Base-by-base conservation (phyloP, 2,113 vertebrate species). In the Plotosus lineatus region DNA sequence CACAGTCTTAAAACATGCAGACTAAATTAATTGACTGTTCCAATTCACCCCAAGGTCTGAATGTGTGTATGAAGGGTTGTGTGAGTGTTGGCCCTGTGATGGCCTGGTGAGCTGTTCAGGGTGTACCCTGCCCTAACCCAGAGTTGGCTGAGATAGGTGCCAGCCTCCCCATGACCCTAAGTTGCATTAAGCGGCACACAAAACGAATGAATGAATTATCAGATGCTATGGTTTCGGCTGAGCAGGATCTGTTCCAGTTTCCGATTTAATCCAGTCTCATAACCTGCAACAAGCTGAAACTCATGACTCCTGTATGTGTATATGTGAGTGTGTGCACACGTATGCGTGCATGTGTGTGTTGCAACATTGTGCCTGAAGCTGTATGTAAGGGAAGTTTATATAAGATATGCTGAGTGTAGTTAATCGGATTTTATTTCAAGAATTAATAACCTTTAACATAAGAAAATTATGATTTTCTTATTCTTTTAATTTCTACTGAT, bases 381-480 rank as follows among this genome's bases (percentile, higher is more conserved):
- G 33, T 65, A 40, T 11, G 33, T 38, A 65, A 65, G 40, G 61
- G 61, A 65, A 65, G 61, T 65, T 65, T 65, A 65, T 40, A 65
- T 23, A 65, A 65, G 61, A 65, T 23, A 23, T 23, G 33, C 56
- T 60, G 56, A 33, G 28, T 33, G 58, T 8, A 36, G 60, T 63
- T 63, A 58, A 26, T 14, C n/a, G 11, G 26, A 36, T 63, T 33
- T 61, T 19, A 19, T 58, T 28, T 58, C 0, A 6, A 3, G 1
- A 3, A 10, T 14, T 58, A 28, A 28, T 4, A 58, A 58, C 11
- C 11, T 28, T n/a, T n/a, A n/a, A n/a, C n/a, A n/a, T n/a, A n/a
- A n/a, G n/a, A 4, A 58, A 28, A 12, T 28, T 9, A 36, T 15
- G 56, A 4, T 6, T 60, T 31, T 60, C 26, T n/a, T n/a, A n/a